Evolutionary conservation across 2,797 vertebrate species (phyloP).

Genomic region (Limosa lapponica): DNA sequence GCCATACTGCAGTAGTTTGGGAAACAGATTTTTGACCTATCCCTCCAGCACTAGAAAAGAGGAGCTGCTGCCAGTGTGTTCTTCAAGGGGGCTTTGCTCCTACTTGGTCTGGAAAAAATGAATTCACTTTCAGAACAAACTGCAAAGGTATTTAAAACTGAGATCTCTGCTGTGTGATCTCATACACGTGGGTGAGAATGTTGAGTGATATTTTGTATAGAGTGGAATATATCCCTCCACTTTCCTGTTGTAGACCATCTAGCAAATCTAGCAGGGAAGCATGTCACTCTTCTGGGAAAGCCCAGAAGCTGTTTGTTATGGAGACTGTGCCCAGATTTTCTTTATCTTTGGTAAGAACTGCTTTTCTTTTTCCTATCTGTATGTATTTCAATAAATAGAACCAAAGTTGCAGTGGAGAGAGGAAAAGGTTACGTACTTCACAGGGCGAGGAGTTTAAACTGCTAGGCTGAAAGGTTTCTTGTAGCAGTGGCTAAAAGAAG

Average conservation of each 20-base stretch:
- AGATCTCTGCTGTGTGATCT: background rate
- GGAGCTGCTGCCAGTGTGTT: background rate
- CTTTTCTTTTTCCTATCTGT: slow-evolving; percentile 2
- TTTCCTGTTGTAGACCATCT: background rate
- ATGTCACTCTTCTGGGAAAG: background rate
- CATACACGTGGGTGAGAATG: background rate
- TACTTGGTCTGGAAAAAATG: background rate
- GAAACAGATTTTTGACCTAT: background rate
- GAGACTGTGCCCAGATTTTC: background rate
- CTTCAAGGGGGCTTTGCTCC: background rate
- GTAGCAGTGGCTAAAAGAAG: background rate
- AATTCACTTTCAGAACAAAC: background rate
- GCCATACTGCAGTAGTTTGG: background rate
- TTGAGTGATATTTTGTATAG: background rate
- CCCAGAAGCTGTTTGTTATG: background rate
- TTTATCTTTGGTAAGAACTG: background rate
- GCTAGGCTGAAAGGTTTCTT: background rate
- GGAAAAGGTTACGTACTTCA: background rate
- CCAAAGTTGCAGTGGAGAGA: background rate
- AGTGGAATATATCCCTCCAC: background rate
- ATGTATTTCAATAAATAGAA: background rate
- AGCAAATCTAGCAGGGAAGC: background rate
- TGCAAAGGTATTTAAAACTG: background rate
- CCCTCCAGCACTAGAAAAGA: background rate
- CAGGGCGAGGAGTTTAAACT: background rate